These are phyloP conservation scores for Reticulitermes speratus DNA, from an alignment of 1,140 invertebrate genomes.

Conservation along the genomic window DNA sequence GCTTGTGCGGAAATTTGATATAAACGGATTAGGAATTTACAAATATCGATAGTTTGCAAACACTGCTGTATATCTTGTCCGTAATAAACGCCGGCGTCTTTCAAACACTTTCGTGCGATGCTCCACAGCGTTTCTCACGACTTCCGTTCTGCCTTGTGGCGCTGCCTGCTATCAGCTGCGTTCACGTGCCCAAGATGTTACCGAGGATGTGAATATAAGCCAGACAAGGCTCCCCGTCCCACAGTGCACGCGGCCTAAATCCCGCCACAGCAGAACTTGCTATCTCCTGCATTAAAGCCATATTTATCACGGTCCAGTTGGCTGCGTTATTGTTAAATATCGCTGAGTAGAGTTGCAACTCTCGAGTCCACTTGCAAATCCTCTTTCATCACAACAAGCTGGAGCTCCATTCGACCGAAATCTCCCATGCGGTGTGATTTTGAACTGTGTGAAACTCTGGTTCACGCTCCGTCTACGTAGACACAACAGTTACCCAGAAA, in stretches of 20 bases:
- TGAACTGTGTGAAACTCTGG: background rate
- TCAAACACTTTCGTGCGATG: background rate
- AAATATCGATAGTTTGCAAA: too few species aligned
- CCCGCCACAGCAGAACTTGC: background rate
- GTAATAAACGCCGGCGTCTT: too few species aligned
- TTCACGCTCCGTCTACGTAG: background rate
- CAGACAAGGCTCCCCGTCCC: background rate
- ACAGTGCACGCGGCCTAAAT: background rate
- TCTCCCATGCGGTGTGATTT: background rate
- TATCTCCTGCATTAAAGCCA: background rate
- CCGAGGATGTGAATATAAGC: background rate
- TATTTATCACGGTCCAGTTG: slow-evolving; percentile 14
- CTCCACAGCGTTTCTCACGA: background rate
- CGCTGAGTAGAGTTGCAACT: background rate
- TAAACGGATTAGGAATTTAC: too few species aligned
- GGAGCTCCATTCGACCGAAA: background rate
- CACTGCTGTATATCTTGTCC: too few species aligned
- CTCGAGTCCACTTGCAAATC: background rate
- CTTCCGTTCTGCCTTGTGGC: background rate
- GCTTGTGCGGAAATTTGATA: too few species aligned
- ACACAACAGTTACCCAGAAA: too few species aligned
- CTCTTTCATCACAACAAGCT: background rate
- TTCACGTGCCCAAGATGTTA: background rate
- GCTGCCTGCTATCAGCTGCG: background rate
- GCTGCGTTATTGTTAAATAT: slow-evolving; percentile 3